Evolutionary conservation across 2,797 vertebrate genomes (phyloP).

Genomic region (Cuculus canorus): DNA sequence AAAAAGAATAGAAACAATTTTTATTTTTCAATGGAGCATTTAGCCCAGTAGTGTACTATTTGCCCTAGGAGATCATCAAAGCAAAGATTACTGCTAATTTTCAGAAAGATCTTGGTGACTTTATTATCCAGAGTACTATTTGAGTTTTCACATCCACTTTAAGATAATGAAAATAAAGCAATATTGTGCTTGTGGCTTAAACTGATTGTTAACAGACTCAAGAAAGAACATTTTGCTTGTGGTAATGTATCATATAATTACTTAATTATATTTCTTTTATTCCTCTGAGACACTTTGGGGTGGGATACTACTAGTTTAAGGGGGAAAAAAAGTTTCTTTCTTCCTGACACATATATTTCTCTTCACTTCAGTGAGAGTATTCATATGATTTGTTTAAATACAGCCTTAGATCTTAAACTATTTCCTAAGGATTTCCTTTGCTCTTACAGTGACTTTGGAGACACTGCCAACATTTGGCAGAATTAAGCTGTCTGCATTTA

Average conservation of each 20-base stretch:
- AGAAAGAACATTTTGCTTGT: background rate
- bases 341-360: background rate
- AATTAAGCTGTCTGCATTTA: background rate
- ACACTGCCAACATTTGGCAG: background rate
- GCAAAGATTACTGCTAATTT: background rate
- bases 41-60: background rate
- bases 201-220: background rate
- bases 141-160: background rate
- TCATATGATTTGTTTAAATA: background rate
- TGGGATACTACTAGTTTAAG: background rate
- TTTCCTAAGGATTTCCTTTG: constrained; percentile 38
- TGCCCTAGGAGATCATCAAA: background rate
- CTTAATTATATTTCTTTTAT: background rate
- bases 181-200: background rate
- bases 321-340: background rate
- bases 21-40: background rate
- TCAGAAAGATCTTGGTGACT: background rate
- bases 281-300: background rate
- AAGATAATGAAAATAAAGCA: background rate
- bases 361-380: background rate
- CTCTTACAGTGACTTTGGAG: background rate
- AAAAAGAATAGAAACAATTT: background rate
- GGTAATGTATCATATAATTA: background rate
- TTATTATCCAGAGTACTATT: background rate
- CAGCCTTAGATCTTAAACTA: background rate